A percentile compares a stretch with the other conserved stretches of the same genome.
These are phyloP conservation scores for Pheosia gnoma DNA, from an alignment of 2,888 invertebrate species.

Conservation along the genomic window DNA sequence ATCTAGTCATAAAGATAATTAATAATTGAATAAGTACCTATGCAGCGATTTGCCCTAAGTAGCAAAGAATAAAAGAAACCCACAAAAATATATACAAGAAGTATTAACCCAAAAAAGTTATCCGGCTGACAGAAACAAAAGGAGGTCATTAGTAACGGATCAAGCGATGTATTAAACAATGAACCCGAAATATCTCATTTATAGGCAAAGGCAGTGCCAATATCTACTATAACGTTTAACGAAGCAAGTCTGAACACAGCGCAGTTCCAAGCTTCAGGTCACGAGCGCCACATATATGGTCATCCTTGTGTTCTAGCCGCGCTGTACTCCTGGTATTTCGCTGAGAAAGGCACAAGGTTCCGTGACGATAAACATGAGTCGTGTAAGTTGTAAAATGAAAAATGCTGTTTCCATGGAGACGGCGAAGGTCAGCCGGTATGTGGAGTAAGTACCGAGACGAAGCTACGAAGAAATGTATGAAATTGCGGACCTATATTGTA, in stretches of 20 bases:
- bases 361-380: not conserved
- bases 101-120: not conserved
- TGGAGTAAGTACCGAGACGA: not conserved
- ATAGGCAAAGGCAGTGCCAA: not conserved
- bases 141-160: constrained; percentile 1
- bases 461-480: not conserved
- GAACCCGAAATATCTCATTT: constrained; percentile 2
- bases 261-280: constrained; percentile 21
- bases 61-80: not conserved
- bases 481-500: not conserved
- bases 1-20: too few species aligned
- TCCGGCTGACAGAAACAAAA: constrained; percentile 2
- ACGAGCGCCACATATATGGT: constrained; percentile 39
- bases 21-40: too few species aligned
- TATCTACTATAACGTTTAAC: not conserved
- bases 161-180: constrained; percentile 1
- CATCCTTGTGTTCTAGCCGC: constrained; percentile 36
- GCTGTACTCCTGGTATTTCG: constrained; percentile 6
- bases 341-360: constrained; percentile 10
- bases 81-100: not conserved
- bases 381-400: not conserved
- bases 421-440: constrained; percentile 8
- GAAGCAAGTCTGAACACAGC: not conserved
- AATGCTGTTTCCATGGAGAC: constrained; percentile 8
- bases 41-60: too few species aligned